Percentiles rank a stretch among this genome's conserved stretches.
These are phyloP conservation scores for Busseola fusca DNA, from an alignment of 2,888 invertebrate genomes.

Conservation along the genomic window DNA sequence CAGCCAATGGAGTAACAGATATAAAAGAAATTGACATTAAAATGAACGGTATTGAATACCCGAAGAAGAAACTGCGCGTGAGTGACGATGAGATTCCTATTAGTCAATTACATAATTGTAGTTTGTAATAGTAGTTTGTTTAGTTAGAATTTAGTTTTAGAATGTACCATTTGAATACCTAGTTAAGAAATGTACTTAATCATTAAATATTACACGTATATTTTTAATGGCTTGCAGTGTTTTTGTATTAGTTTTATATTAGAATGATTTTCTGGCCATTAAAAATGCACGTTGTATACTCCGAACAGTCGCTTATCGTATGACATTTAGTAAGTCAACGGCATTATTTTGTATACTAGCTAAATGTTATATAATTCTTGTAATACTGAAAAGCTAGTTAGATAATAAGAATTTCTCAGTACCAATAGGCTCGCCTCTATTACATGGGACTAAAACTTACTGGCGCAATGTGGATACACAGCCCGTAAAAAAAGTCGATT, in stretches of 20 bases:
- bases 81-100: constrained; percentile 66
- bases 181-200: constrained; percentile 15
- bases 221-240: constrained; percentile 6
- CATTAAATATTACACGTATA: constrained; percentile 8
- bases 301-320: constrained; percentile 2
- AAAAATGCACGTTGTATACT: constrained; percentile 16
- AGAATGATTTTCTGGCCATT: background rate
- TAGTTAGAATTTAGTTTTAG: constrained; percentile 40
- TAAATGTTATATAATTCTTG: background rate
- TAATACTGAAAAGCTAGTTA: background rate
- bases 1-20: constrained; percentile 37
- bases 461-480: background rate
- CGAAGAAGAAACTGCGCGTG: constrained; percentile 72
- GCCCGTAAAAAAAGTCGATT: too few species aligned
- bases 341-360: background rate
- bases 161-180: constrained; percentile 2
- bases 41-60: constrained; percentile 39
- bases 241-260: background rate
- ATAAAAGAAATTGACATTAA: constrained; percentile 43
- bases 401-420: background rate
- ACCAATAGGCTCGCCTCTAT: background rate
- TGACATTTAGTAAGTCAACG: background rate
- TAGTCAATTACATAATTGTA: constrained; percentile 61
- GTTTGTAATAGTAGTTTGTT: constrained; percentile 51
- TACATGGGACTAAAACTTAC: background rate